Evolutionary conservation across 1,140 invertebrate genomes (phyloP).

Genomic region (Drosophila pruinosa): DNA sequence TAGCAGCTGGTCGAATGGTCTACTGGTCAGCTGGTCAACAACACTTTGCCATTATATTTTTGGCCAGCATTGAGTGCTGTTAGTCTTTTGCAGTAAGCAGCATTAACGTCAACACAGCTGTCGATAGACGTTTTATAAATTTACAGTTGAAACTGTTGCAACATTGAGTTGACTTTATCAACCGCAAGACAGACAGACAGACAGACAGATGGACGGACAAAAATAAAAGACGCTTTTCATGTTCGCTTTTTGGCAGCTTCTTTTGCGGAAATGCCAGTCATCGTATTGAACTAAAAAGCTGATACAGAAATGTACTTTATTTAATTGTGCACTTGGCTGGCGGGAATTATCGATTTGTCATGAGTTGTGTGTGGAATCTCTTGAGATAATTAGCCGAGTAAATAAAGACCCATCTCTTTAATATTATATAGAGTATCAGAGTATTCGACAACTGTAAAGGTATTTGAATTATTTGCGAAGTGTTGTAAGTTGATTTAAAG

Average conservation of each 20-base stretch:
- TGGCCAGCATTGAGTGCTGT: slow-evolving; percentile 15
- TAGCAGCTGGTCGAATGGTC: background rate
- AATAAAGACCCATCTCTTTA: background rate
- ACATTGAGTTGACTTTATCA: slow-evolving; percentile 12
- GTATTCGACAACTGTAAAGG: background rate
- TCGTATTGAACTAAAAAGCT: background rate
- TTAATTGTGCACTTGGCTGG: background rate
- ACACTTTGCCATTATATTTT: slow-evolving; percentile 9
- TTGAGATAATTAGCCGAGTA: background rate
- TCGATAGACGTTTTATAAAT: slow-evolving; percentile 5
- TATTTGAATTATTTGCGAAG: background rate
- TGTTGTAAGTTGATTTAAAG: background rate
- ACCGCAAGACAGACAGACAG: background rate
- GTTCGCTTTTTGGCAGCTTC: slow-evolving; percentile 4
- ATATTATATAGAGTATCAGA: background rate
- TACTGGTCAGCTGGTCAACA: background rate
- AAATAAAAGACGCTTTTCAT: slow-evolving; percentile 13
- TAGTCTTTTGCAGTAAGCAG: slow-evolving; percentile 16
- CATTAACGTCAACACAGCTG: slow-evolving; percentile 16
- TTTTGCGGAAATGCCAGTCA: slow-evolving; percentile 15
- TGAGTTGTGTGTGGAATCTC: background rate
- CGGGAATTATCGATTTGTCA: background rate
- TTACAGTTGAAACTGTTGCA: slow-evolving; percentile 11
- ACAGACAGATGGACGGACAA: no score
- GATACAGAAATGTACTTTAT: background rate